A percentile compares a stretch with the other conserved stretches of the same genome.
Evolutionary conservation across 2,888 invertebrate genomes (phyloP).

Genomic region (Blomia tropicalis): DNA sequence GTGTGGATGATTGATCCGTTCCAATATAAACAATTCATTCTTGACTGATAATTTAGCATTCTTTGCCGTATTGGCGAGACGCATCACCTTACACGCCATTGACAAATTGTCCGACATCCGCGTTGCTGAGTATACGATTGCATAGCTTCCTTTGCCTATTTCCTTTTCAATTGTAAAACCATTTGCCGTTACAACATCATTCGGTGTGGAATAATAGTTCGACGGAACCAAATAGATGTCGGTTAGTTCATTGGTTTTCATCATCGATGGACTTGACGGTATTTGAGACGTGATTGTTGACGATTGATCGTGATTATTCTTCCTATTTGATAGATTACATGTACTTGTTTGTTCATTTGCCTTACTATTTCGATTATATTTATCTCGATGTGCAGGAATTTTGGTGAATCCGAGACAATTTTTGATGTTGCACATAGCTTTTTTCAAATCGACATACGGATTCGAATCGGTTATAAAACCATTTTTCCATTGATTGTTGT

Average conservation of each 20-base stretch:
- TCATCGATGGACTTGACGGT: background rate
- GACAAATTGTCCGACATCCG: background rate
- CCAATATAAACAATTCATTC: conserved; percentile 21
- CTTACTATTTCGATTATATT: no score
- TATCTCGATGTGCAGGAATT: no score
- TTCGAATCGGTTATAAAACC: no score
- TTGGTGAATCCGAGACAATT: no score
- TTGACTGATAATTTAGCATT: background rate
- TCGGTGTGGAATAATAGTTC: background rate
- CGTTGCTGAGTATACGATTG: background rate
- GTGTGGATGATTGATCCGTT: conserved; percentile 19
- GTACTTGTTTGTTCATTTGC: no score
- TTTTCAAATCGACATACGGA: no score
- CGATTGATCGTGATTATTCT: no score
- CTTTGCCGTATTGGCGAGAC: background rate
- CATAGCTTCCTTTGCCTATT: background rate
- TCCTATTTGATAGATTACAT: no score
- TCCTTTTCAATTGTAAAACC: background rate
- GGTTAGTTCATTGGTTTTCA: background rate
- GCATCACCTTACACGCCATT: conserved; percentile 17
- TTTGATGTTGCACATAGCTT: no score
- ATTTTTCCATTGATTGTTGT: no score
- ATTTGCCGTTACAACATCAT: background rate
- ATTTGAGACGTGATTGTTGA: no score
- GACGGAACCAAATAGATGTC: background rate